Base-by-base conservation (phyloP, 92 coral and sea anemone genomes). In the Phenganax marumi region DNA sequence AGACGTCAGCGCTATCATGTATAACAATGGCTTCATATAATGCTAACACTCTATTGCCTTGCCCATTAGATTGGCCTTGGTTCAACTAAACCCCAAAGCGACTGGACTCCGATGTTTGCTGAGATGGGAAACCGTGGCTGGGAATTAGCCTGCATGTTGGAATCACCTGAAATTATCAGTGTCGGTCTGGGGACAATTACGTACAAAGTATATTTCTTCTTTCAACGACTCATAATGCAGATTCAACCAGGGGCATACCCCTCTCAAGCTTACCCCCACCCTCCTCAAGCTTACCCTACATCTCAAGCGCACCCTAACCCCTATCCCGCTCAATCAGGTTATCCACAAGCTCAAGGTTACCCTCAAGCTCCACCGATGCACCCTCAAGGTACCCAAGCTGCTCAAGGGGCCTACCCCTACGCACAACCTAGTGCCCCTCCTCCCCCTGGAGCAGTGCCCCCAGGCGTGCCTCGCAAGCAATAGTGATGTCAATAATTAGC, bases 91-190 rank as follows among this genome's bases (percentile, higher is more conserved):
- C 97, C 98, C 21, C 90, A 92, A 84, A 97, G 97, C 84, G 97
- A 95, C 89, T 95, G 98, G 98, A 90, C 94, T 61, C 97, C 97
- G 81, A 92, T 95, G 97, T 90, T 95, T 58, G 79, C 78, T 73
- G 98, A 95, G 84, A 93, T 93, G 97, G 97, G 97, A 23, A 84
- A 72, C 80, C 91, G 97, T 69, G 97, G 97, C 81, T 93, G 97
- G 97, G 97, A 93, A 73, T 87, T 93, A 62, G 98, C 98, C 0
- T 90, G 97, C 87, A 95, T 95, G 98, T 71, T 95, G 21, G 98
- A 95, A 84, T 92, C 98, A 48, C 98, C 97, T 54, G 98, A 95
- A 81, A 88, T 95, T 25, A 85, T 89, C 0, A 91, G 76, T 56
- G 81, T 95, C n/a, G 97, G 98, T 25, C 97, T 95, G 8, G 98